These are phyloP conservation scores for Erinaceus europaeus DNA, from an alignment of 2,113 vertebrate species.

Conservation along the genomic window DNA sequence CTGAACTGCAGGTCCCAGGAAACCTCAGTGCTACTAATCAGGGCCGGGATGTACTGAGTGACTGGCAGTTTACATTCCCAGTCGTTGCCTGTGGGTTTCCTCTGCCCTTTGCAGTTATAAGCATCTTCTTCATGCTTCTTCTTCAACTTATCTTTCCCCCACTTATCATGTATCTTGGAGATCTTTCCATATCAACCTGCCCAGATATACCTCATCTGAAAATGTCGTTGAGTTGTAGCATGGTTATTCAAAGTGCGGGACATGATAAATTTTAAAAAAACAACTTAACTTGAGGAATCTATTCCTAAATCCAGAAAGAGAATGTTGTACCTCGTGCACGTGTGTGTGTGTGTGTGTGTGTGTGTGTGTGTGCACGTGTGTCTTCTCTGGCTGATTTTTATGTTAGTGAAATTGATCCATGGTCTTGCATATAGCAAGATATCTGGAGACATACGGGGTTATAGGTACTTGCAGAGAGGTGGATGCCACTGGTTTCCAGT, in stretches of 20 bases:
- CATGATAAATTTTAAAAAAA: neutral
- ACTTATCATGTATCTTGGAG: neutral
- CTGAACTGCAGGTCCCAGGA: neutral
- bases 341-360: neutral
- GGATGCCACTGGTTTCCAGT: neutral
- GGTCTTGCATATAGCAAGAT: neutral
- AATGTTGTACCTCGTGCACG: neutral
- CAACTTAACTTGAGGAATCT: neutral
- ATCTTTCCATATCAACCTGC: neutral
- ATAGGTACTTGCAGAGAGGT: neutral
- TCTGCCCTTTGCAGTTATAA: too few species aligned
- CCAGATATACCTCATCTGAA: neutral
- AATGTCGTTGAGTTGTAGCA: neutral
- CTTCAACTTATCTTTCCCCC: too few species aligned
- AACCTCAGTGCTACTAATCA: neutral
- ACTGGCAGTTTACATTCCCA: neutral
- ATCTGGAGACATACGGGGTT: neutral
- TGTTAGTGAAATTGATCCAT: neutral
- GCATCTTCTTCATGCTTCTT: too few species aligned
- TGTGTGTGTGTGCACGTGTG: rapidly evolving
- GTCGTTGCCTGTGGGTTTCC: neutral
- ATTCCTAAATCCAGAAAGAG: neutral
- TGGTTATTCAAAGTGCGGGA: neutral
- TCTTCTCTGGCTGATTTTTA: neutral
- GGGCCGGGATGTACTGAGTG: neutral